Evolutionary conservation across 2,888 invertebrate genomes (phyloP), one percentile per base, ranked within the genome.

Genomic region (Tachina fera): DNA sequence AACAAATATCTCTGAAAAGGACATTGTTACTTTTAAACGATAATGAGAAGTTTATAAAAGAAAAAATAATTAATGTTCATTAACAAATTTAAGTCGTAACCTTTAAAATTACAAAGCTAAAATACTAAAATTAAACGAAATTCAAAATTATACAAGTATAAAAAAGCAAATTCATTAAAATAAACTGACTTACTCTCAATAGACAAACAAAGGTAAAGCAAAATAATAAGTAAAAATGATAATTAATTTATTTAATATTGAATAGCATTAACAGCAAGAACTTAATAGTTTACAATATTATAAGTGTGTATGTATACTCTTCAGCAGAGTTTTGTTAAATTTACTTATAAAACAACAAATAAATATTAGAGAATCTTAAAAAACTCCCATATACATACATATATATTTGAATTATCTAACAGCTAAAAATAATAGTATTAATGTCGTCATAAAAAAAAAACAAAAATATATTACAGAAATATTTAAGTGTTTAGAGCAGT

Each of bases 1-100:
- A 75, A 70, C 67, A 78, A 84, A 90, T 90, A 91, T 90, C 89
- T 90, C 89, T 91, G 90, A 91, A 83, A 68, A 91, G 91, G 90
- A 92, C 91, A 91, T 92, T 92, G 91, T 92, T 92, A 91, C 91
- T 91, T 78, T 68, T 74, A 83, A 84, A 83, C 79, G 82, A 84
- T 74, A 84, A 83, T 45, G 77, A 76, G 49, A 87, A 87, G 74
- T 70, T 63, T 79, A 77, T 68, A 70, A 65, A 76, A 56, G 61
- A 78, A 63, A 56, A 43, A 75, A 71, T 67, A 78, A 63, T 63
- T 31, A 75, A 71, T 67, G 72, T 85, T 86, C 80, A 81, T 83
- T 83, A 61, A 86, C 83, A 87, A 87, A 87, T 87, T 86, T 85
- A 72, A 83, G 74, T 72, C 65, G 72, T 72, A 78, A 77, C 53